Evolutionary conservation across 2,113 vertebrate genomes (phyloP).

Genomic region (Hippocampus mohnikei): DNA sequence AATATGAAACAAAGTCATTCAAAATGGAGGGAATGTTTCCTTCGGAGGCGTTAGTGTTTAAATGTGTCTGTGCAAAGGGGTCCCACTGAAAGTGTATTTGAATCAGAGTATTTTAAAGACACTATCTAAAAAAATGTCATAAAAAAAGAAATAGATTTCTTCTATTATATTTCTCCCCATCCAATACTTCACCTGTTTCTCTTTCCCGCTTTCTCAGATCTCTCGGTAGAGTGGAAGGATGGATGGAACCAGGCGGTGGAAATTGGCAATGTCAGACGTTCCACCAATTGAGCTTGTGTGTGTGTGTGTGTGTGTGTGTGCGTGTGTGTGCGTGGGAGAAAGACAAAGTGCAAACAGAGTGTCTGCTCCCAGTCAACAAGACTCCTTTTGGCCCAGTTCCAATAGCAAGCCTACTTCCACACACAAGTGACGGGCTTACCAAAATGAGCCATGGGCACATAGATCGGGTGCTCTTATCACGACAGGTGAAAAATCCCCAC

Average conservation of each 20-base stretch:
- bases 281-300: slow-evolving; percentile 59
- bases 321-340: neutral
- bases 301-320: slow-evolving; percentile 5
- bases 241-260: slow-evolving; percentile 15
- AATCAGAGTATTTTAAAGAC: neutral
- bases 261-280: slow-evolving; percentile 46
- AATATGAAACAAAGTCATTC: neutral
- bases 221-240: slow-evolving; percentile 7
- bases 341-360: slow-evolving; percentile 41
- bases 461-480: neutral
- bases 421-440: neutral
- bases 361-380: slow-evolving; percentile 48
- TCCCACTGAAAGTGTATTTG: neutral
- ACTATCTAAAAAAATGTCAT: too few species aligned
- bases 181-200: slow-evolving; percentile 43
- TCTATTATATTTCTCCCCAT: neutral
- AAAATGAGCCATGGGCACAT: neutral
- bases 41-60: neutral
- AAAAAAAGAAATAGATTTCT: neutral
- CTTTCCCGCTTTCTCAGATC: slow-evolving; percentile 6
- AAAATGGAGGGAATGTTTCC: neutral
- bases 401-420: slow-evolving; percentile 45
- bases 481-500: neutral
- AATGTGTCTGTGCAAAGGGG: neutral
- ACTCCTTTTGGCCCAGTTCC: slow-evolving; percentile 41